These are phyloP conservation scores for Aphaenogaster ashmeadi DNA, from an alignment of 1,140 invertebrate species.

Conservation along the genomic window DNA sequence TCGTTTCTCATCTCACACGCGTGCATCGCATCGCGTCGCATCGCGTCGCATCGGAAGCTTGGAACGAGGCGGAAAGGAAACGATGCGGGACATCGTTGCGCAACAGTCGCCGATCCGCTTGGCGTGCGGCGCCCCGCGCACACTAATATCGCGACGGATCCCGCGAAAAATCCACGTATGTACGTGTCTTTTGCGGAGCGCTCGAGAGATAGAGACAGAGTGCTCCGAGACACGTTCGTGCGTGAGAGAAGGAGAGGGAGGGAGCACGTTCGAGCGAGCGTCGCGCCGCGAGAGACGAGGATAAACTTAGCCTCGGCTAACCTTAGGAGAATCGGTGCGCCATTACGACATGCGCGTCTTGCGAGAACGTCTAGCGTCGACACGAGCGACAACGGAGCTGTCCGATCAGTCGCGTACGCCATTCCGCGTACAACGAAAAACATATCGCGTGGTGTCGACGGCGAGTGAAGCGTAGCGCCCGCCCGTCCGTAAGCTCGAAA, in stretches of 20 bases:
- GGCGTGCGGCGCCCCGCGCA: conserved; percentile 47
- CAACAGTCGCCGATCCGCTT: conserved; percentile 40
- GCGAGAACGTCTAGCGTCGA: conserved; percentile 73
- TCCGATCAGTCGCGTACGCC: conserved; percentile 78
- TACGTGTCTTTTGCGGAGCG: neutral
- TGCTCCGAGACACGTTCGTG: neutral
- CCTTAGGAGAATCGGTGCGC: conserved; percentile 78
- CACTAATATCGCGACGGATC: neutral
- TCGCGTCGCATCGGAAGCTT: conserved; percentile 59
- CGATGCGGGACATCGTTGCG: conserved; percentile 56
- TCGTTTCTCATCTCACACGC: too few relatives aligned
- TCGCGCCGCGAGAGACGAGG: conserved; percentile 16
- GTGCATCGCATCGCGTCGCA: too few relatives aligned
- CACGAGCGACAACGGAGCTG: conserved; percentile 71
- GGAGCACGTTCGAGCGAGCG: neutral
- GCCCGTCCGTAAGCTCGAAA: neutral
- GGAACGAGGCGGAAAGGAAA: conserved; percentile 13
- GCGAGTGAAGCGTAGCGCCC: conserved; percentile 33
- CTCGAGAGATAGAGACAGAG: neutral
- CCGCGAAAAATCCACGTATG: conserved; percentile 36
- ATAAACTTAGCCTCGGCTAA: conserved; percentile 46
- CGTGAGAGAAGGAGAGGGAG: neutral
- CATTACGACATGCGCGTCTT: conserved; percentile 83
- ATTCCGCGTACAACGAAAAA: conserved; percentile 77
- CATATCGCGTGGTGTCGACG: conserved; percentile 39